Evolutionary conservation across 92 coral and sea anemone species (phyloP), one percentile per base, ranked within the genome.

Genomic region (Bergia puertoricense): DNA sequence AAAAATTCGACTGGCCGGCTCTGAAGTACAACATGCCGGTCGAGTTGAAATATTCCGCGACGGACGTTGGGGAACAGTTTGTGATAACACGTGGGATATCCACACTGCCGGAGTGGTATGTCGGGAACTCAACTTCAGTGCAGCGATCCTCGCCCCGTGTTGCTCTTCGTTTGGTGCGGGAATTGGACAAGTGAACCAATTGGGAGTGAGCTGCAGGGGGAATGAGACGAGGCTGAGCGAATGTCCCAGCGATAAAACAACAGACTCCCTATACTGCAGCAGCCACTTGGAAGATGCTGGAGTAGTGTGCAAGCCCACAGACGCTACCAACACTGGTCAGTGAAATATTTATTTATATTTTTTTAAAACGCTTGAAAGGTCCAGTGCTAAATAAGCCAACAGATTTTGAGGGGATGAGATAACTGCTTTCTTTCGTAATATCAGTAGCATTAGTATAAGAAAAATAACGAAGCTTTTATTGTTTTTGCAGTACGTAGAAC

Each of bases 31-130:
- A 13, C 66, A 79, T 11, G 82, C 82, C 23, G 82, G 82, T 50
- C 82, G 82, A 48, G 65, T 79, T 79, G 82, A 79, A 13, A 30
- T 79, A 22, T 54, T 79, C 11, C 82, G 82, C 65, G 22, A 79
- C 43, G 82, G 66, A 50, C 82, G 82, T 36, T 79, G 82, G 80
- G 80, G 80, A 10, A 76, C 80, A 20, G 80, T 76, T 9, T 76
- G 80, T n/a, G 80, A 76, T 20, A 76, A 76, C 22, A 18, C 80
- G 8, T 76, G 80, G 80, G 80, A 43, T 42, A 76, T 76, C 51
- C 15, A 76, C 80, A 42, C 48, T 39, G 80, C 80, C 80, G 51
- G 20, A 4, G 80, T 42, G 48, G 30, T 76, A 9, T 79, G 82
- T 45, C 82, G 82, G 82, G 66, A 79, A 54, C 82, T 79, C 41